Evolutionary conservation across 2,888 invertebrate genomes (phyloP), one percentile per base, ranked within the genome.

Genomic region (Cerastis rubricosa): DNA sequence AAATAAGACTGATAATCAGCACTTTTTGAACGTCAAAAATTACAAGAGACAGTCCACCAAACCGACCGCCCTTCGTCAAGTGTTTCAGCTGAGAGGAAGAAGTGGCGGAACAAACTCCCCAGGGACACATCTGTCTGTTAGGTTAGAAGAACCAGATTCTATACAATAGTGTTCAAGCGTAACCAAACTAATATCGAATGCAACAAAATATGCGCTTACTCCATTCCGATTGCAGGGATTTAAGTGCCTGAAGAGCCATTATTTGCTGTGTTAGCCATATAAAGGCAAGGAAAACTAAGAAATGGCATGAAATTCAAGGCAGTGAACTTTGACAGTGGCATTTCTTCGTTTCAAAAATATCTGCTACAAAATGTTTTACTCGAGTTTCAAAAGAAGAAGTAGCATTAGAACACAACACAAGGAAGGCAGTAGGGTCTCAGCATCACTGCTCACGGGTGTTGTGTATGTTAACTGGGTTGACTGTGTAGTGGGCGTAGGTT

Each of bases 401-500:
- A 57, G 19, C 6, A 25, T 19, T 29, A 25, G 5, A 67, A 47
- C 29, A 19, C 19, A 43, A 25, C 9, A 17, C 9, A 51, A 22
- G 3, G 9, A 61, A 61, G 11, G n/a, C 22, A 29, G 17, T 47
- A 47, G 45, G 22, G 29, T 43, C 0, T 25, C n/a, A 25, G 57
- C 22, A 25, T 22, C 11, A 45, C 8, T 8, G 45, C 5, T 63
- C 45, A 29, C 17, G 65, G 45, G 43, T 47, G 40, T n/a, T 8
- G 61, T 61, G 35, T 61, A 35, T 61, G 61, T 61, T 61, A 61
- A 61, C 61, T 35, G 8, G 43, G 64, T 74, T 81, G 74, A 81
- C 7, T 80, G 71, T 73, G 9, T 90, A 93, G 93, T 94, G 86
- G 93, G 93, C 84, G 93, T 93, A 82, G 92, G 92, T 7, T 91